These are phyloP conservation scores for Lonchura striata DNA, from an alignment of 2,113 vertebrate species.

Conservation along the genomic window DNA sequence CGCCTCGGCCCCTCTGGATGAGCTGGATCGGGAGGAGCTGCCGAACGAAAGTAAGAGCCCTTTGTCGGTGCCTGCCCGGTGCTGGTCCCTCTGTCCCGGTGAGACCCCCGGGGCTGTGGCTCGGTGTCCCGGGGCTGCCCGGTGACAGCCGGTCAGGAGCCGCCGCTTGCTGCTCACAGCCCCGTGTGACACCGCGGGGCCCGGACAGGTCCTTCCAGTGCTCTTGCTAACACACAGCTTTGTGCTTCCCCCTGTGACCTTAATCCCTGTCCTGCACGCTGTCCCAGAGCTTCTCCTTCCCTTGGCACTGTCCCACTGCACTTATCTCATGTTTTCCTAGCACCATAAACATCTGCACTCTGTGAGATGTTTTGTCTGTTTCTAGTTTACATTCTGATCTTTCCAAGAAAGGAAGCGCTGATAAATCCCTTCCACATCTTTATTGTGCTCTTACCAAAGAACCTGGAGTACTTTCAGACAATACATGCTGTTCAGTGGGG, in stretches of 20 bases:
- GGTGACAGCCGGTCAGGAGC: not conserved
- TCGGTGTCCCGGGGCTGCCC: not conserved
- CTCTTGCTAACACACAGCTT: fast-evolving
- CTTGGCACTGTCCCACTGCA: not conserved
- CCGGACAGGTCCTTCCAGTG: fast-evolving
- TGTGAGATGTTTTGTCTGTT: not conserved
- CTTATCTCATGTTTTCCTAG: not conserved
- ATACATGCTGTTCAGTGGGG: not conserved
- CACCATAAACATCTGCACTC: not conserved
- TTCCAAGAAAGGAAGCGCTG: not conserved
- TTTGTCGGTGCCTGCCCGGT: not conserved
- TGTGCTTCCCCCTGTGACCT: not conserved
- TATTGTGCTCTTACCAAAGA: not conserved
- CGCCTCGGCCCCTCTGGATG: constrained; percentile 69
- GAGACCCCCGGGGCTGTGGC: not conserved
- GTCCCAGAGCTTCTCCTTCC: not conserved
- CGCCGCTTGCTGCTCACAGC: not conserved
- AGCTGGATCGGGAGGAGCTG: constrained; percentile 71
- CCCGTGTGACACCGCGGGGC: fast-evolving
- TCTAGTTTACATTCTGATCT: not conserved
- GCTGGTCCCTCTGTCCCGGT: not conserved
- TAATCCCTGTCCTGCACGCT: not conserved
- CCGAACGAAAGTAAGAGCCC: constrained; percentile 81
- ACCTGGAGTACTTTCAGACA: not conserved
- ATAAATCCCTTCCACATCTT: not conserved